Percentiles rank a stretch among this genome's conserved stretches.
Evolutionary conservation across 1,140 invertebrate genomes (phyloP).

Genomic region (Anastatus disparis): DNA sequence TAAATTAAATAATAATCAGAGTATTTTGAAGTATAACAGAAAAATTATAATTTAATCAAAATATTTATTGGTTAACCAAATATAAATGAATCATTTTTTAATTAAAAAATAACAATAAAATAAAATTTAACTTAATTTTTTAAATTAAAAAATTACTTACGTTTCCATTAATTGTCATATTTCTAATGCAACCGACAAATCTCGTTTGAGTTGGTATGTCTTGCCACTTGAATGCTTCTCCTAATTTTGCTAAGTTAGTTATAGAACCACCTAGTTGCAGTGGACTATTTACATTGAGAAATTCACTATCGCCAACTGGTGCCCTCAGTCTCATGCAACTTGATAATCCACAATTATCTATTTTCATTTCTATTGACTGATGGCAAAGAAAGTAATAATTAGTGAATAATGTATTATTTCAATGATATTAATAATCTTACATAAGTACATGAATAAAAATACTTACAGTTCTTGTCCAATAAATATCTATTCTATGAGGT

Average conservation of each 20-base stretch:
- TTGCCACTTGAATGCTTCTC: conserved; percentile 72
- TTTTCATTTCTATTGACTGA: conserved; percentile 77
- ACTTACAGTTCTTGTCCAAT: conserved; percentile 73
- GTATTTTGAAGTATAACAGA: too few species aligned
- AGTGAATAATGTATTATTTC: not conserved
- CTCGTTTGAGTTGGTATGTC: conserved; percentile 73
- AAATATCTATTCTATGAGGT: conserved; percentile 85
- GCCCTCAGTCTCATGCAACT: conserved; percentile 77
- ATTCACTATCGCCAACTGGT: conserved; percentile 77
- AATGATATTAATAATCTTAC: too few species aligned
- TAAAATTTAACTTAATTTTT: conserved; percentile 12
- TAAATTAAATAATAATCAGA: conserved; percentile 24
- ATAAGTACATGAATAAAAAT: not conserved
- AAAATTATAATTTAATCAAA: too few species aligned
- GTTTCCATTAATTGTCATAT: conserved; percentile 83
- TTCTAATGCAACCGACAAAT: conserved; percentile 88
- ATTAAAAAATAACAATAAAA: too few species aligned
- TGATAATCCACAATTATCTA: conserved; percentile 79
- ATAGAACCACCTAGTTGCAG: conserved; percentile 86
- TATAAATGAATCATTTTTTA: too few species aligned
- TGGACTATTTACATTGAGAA: conserved; percentile 89
- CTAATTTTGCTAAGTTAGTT: conserved; percentile 71
- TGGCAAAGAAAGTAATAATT: conserved; percentile 25
- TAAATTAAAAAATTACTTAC: conserved; percentile 58
- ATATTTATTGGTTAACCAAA: too few species aligned